Base-by-base conservation (phyloP, 2,888 invertebrate species). In the Onchidella celtica region DNA sequence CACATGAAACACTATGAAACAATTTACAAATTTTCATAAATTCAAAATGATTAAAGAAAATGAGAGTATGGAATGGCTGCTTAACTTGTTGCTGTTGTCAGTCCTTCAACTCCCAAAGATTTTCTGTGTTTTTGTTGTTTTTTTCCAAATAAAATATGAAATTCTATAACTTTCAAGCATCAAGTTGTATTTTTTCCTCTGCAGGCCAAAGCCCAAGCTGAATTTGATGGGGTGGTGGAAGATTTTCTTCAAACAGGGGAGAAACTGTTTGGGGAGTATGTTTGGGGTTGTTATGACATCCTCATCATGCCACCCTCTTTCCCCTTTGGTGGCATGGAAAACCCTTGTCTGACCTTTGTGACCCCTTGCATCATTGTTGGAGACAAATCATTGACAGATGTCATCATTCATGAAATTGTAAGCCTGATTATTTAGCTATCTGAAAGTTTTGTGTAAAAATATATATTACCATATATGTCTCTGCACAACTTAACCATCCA, bases 291-390 rank as follows among this genome's bases (percentile, higher is more conserved):
- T 79, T 98, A 98, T 92, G 97, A 98, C 93, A 88, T 94, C 83
- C 93, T 98, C 47, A 96, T 98, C 55, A 94, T 98, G 91, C 98
- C 98, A 0, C 97, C 97, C 0, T 96, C 96, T 85, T 98, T 98
- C 94, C 97, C 98, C 0, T 97, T 96, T 91, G 98, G 98, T 0
- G 98, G 98, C 27, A 98, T 98, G 98, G 98, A 98, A 94, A 98
- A 98, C 94, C 98, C 98, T 0, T 97, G 97, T 91, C 93, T 98
- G 76, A 98, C 97, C 0, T 98, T 98, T 93, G 96, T 97, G 2
- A 97, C 98, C 0, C 98, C 98, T 2, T 97, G 97, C 0, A 78
- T 84, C 61, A 38, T 84, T 29, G 97, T 97, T 0, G 98, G 98
- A 1, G 98, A 98, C 92, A 95, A 96, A 84, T 97, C 97, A 34